Evolutionary conservation across 2,113 vertebrate genomes (phyloP).

Genomic region (Glaucomys volans): DNA sequence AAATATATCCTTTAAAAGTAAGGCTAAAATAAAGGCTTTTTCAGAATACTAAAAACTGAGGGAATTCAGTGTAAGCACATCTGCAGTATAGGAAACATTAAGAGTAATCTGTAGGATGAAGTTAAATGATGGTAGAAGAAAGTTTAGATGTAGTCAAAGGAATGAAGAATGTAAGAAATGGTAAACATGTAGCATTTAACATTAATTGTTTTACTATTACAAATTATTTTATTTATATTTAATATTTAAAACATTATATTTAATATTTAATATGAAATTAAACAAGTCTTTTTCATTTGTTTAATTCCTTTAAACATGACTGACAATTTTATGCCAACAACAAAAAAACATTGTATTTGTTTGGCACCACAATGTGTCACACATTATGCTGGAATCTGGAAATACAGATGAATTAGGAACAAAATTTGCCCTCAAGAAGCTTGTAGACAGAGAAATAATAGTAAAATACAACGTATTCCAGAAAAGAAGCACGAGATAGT

Average conservation of each 20-base stretch:
- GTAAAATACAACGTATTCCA: background rate
- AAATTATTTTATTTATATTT: background rate
- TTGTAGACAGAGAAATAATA: background rate
- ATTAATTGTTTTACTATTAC: background rate
- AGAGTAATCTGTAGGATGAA: background rate
- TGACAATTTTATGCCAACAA: too few species aligned
- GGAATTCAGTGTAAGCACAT: background rate
- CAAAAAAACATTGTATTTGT: background rate
- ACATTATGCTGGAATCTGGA: background rate
- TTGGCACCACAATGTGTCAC: background rate
- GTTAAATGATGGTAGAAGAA: background rate
- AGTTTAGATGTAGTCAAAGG: background rate
- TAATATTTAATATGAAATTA: background rate
- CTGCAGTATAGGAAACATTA: background rate
- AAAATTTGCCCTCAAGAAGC: background rate
- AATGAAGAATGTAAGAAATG: slow-evolving; percentile 14
- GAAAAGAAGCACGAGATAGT: background rate
- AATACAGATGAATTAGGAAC: slow-evolving; percentile 12
- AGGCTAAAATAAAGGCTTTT: background rate
- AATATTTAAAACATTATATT: background rate
- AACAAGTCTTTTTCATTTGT: background rate
- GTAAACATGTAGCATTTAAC: background rate
- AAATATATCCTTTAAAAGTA: slow-evolving; percentile 7
- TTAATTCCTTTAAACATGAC: slow-evolving; percentile 19
- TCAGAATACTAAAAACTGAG: too few species aligned